These are phyloP conservation scores for Halyomorpha halys DNA, from an alignment of 1,140 invertebrate species.

Conservation along the genomic window DNA sequence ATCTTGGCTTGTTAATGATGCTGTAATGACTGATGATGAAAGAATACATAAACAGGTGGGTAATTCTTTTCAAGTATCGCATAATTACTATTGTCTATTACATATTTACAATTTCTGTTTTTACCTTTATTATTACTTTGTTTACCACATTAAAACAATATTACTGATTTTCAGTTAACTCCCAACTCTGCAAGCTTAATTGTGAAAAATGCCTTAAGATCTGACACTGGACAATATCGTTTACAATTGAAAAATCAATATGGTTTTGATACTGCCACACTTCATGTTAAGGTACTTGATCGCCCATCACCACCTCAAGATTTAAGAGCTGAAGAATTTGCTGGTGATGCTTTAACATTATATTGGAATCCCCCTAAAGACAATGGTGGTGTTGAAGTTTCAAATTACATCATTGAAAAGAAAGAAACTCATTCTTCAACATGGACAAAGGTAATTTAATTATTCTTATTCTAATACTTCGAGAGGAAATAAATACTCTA, in stretches of 20 bases:
- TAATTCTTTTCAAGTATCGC: neutral
- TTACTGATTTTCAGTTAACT: slow-evolving; percentile 45
- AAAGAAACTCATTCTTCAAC: slow-evolving; percentile 66
- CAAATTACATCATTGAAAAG: slow-evolving; percentile 95
- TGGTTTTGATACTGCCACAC: slow-evolving; percentile 85
- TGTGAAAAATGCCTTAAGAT: slow-evolving; percentile 81
- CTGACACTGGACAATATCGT: slow-evolving; percentile 84
- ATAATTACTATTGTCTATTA: neutral
- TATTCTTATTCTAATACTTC: no score
- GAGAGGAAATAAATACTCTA: no score
- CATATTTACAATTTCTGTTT: no score
- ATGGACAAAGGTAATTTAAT: slow-evolving; percentile 62
- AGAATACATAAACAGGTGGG: slow-evolving; percentile 63
- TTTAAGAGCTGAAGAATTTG: slow-evolving; percentile 83
- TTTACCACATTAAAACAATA: neutral
- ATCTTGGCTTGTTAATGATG: slow-evolving; percentile 81
- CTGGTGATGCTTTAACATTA: slow-evolving; percentile 86
- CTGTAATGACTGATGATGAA: slow-evolving; percentile 62
- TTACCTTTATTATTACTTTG: neutral
- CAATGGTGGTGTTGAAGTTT: slow-evolving; percentile 88
- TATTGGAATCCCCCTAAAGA: slow-evolving; percentile 94
- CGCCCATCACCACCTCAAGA: slow-evolving; percentile 78
- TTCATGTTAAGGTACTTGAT: slow-evolving; percentile 90
- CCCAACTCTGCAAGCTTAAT: slow-evolving; percentile 81
- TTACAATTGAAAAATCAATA: slow-evolving; percentile 87